These are phyloP conservation scores for Otocyon megalotis DNA, from an alignment of 2,113 vertebrate genomes.

Conservation along the genomic window DNA sequence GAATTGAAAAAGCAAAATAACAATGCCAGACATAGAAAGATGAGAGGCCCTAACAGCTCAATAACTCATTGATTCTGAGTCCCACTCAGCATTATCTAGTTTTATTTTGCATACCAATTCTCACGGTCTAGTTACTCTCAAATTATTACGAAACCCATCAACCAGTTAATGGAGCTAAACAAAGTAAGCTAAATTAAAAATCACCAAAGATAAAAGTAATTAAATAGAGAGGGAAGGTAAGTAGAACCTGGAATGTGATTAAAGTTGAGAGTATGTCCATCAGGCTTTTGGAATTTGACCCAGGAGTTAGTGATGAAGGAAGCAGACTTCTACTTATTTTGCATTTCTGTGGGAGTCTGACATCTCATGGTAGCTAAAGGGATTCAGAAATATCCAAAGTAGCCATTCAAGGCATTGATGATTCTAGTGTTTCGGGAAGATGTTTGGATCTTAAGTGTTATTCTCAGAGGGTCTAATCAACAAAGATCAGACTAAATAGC, in stretches of 20 bases:
- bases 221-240: not conserved
- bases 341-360: not conserved
- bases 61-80: conserved; percentile 40
- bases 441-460: not conserved
- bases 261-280: not conserved
- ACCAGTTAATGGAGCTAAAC: not conserved
- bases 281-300: not conserved
- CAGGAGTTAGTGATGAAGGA: not conserved
- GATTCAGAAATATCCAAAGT: not conserved
- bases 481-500: not conserved
- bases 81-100: not conserved
- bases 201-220: not conserved
- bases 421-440: not conserved
- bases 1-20: conserved; percentile 33
- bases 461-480: not conserved
- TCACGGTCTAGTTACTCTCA: not conserved
- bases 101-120: conserved; percentile 35
- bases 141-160: not conserved
- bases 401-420: not conserved
- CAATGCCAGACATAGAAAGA: not conserved
- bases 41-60: not conserved
- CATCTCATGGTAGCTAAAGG: not conserved
- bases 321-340: not conserved
- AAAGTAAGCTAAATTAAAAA: conserved; percentile 28
- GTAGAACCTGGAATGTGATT: not conserved